Evolutionary conservation across 2,113 vertebrate genomes (phyloP).

Genomic region (Anser brachyrhynchus): DNA sequence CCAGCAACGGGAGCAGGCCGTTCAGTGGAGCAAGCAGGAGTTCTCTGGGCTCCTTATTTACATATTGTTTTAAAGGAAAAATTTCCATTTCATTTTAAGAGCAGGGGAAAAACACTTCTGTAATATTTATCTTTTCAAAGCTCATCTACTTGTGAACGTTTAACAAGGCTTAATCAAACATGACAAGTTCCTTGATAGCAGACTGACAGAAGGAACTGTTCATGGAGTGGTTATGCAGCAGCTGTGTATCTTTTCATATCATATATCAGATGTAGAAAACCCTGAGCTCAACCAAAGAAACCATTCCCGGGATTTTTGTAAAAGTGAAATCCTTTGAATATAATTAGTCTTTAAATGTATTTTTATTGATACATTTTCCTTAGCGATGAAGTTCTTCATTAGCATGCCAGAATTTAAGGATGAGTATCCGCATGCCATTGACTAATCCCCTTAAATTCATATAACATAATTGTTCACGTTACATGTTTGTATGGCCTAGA

Average conservation of each 20-base stretch:
- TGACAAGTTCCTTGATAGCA: neutral
- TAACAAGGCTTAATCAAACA: conserved; percentile 39
- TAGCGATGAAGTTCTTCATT: neutral
- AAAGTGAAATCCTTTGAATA: conserved; percentile 4
- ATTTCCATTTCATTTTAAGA: neutral
- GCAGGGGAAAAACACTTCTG: neutral
- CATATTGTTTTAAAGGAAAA: conserved; percentile 6
- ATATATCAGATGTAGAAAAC: neutral
- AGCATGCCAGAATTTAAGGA: neutral
- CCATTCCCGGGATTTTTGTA: neutral
- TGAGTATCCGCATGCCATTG: neutral
- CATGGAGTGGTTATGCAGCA: neutral
- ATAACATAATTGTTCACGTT: neutral
- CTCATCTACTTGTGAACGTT: neutral
- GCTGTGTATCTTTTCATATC: conserved; percentile 6
- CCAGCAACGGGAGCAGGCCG: neutral
- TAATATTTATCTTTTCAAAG: conserved; percentile 1
- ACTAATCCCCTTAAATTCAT: conserved; percentile 4
- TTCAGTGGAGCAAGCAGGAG: neutral
- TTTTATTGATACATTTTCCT: neutral
- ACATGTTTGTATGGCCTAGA: neutral
- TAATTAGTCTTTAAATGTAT: neutral
- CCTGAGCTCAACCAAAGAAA: conserved; percentile 11
- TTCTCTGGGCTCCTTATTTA: neutral
- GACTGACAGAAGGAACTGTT: neutral